A percentile compares a stretch with the other conserved stretches of the same genome.
These are phyloP conservation scores for Chionoecetes opilio DNA, from an alignment of 1,140 invertebrate species.

Conservation along the genomic window DNA sequence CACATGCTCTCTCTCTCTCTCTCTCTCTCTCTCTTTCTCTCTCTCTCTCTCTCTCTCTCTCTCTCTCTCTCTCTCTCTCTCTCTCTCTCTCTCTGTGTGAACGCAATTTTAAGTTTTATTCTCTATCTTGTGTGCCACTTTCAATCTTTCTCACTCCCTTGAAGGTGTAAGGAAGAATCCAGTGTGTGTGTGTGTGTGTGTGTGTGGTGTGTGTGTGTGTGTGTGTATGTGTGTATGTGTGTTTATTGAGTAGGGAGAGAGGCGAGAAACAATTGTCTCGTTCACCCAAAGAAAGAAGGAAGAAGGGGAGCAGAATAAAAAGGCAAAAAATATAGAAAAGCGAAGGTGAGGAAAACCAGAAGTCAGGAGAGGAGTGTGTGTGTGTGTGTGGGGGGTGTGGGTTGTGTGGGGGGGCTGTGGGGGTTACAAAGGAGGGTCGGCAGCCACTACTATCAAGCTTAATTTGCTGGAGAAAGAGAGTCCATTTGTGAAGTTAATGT, in stretches of 20 bases:
- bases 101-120: not conserved
- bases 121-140: not conserved
- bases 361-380: not conserved
- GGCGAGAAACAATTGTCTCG: not conserved
- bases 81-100: slow-evolving; percentile 1
- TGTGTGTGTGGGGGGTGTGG: not conserved
- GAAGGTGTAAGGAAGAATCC: not conserved
- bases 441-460: slow-evolving; percentile 8
- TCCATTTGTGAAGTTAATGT: slow-evolving; percentile 30
- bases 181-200: not conserved
- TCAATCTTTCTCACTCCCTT: not conserved
- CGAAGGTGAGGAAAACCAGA: not conserved
- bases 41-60: slow-evolving; percentile 27
- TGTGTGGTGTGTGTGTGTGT: not conserved
- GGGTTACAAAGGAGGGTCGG: not conserved
- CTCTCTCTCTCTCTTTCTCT: slow-evolving; percentile 18
- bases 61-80: slow-evolving; percentile 27
- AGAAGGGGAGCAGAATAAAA: not conserved
- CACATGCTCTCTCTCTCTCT: not conserved
- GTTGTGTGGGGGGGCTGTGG: not conserved
- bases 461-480: slow-evolving; percentile 20
- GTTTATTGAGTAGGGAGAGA: not conserved
- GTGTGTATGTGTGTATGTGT: too few relatives aligned
- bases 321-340: not conserved
- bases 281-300: not conserved